Percentiles rank a stretch among this genome's conserved stretches.
Evolutionary conservation across 2,113 vertebrate species (phyloP).

Genomic region (Leucopsar rothschildi): DNA sequence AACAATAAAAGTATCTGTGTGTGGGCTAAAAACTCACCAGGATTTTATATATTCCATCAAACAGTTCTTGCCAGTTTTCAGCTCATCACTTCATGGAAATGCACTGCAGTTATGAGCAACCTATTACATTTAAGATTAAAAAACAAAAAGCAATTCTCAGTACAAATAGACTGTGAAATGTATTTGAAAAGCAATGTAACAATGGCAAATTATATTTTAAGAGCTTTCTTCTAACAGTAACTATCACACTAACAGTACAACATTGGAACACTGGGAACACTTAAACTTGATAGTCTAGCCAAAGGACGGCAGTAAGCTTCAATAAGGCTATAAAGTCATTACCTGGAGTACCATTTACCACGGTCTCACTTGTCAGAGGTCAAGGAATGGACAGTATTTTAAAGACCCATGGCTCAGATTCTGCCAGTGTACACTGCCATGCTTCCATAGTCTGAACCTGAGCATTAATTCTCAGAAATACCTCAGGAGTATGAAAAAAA

Average conservation of each 20-base stretch:
- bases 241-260: neutral
- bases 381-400: neutral
- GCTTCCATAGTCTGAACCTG: neutral
- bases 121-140: neutral
- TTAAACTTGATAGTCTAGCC: neutral
- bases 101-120: neutral
- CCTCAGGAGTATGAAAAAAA: neutral
- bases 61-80: neutral
- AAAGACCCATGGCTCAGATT: neutral
- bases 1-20: neutral
- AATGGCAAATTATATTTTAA: neutral
- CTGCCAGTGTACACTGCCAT: neutral
- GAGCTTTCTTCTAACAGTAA: neutral
- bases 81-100: neutral
- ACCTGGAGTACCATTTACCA: neutral
- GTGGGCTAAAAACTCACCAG: neutral
- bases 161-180: neutral
- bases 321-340: neutral
- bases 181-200: neutral
- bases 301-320: neutral
- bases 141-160: constrained; percentile 1
- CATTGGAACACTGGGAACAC: neutral
- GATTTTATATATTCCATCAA: neutral
- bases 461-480: neutral
- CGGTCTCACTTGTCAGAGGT: neutral